A percentile compares a stretch with the other conserved stretches of the same genome.
phyloP scores from a whole-genome alignment of 2,797 vertebrate genomes.

The Danionella dracula region DNA sequence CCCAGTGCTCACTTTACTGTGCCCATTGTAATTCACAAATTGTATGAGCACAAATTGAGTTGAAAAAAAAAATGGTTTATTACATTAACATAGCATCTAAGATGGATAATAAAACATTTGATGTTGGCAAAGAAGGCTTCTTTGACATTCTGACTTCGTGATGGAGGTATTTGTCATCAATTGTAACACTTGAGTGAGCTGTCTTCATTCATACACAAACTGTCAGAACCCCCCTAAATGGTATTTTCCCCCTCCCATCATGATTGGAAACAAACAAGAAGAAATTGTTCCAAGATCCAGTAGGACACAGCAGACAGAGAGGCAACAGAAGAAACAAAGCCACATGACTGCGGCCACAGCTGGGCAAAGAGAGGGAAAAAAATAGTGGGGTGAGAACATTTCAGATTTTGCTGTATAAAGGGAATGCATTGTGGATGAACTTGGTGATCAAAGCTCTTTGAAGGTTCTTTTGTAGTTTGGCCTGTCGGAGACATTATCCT shows the following conservation, averaged over 20 bases:
- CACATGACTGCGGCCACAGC: conserved; percentile 52
- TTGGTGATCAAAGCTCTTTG: conserved; percentile 48
- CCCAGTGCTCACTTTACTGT: too few relatives aligned
- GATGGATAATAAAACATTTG: too few relatives aligned
- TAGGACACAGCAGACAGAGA: conserved; percentile 31
- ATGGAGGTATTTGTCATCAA: not conserved
- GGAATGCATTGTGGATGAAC: conserved; percentile 50
- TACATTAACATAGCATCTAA: too few relatives aligned
- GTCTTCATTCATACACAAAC: not conserved
- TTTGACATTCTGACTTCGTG: not conserved
- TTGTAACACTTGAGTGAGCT: not conserved
- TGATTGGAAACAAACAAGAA: conserved; percentile 52
- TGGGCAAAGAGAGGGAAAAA: conserved; percentile 22
- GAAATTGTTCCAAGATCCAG: conserved; percentile 53
- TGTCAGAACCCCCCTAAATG: not conserved
- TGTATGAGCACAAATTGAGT: too few relatives aligned
- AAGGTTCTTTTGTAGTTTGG: conserved; percentile 30
- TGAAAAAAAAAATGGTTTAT: too few relatives aligned
- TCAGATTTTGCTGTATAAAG: conserved; percentile 30
- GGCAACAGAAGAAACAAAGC: conserved; percentile 50
- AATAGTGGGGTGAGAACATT: conserved; percentile 16
- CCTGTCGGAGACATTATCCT: conserved; percentile 54
- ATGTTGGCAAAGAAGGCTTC: too few relatives aligned
- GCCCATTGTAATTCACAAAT: too few relatives aligned
- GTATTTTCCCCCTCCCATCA: conserved; percentile 41